Evolutionary conservation across 2,113 vertebrate species (phyloP).

Genomic region (Tursiops truncatus): DNA sequence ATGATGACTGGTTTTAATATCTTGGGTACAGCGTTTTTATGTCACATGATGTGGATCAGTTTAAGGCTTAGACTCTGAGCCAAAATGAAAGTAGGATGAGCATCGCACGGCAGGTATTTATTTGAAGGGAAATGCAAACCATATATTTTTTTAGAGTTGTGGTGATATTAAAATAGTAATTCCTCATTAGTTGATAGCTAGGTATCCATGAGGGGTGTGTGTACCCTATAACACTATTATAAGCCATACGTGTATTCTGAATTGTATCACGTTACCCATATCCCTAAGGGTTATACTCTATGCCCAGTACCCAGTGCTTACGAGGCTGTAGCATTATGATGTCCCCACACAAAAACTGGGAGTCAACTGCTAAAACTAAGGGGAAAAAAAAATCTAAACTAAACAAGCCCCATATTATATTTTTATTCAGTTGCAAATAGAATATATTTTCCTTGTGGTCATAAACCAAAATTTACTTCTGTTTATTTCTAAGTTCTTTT

Average conservation of each 20-base stretch:
- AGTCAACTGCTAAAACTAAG: not conserved
- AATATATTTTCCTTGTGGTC: conserved; percentile 10
- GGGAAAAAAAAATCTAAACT: not conserved
- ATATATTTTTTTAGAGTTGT: not conserved
- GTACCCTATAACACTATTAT: not conserved
- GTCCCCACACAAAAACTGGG: not conserved
- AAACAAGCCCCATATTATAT: not conserved
- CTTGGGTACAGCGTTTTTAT: not conserved
- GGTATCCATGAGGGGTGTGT: not conserved
- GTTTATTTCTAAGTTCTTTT: not conserved
- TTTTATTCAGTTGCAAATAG: not conserved
- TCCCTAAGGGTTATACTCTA: not conserved
- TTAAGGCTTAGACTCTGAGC: not conserved
- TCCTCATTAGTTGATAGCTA: not conserved
- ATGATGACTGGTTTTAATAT: not conserved
- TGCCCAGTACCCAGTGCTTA: not conserved
- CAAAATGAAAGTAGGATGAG: not conserved
- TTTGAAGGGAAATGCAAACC: not conserved
- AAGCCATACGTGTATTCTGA: not conserved
- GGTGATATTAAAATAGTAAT: not conserved
- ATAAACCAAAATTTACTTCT: not conserved
- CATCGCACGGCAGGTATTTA: not conserved
- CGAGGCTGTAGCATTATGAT: not conserved
- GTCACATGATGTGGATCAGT: not conserved
- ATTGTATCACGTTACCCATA: not conserved